phyloP scores from a whole-genome alignment of 1,140 invertebrate genomes.

The Proales similis region DNA sequence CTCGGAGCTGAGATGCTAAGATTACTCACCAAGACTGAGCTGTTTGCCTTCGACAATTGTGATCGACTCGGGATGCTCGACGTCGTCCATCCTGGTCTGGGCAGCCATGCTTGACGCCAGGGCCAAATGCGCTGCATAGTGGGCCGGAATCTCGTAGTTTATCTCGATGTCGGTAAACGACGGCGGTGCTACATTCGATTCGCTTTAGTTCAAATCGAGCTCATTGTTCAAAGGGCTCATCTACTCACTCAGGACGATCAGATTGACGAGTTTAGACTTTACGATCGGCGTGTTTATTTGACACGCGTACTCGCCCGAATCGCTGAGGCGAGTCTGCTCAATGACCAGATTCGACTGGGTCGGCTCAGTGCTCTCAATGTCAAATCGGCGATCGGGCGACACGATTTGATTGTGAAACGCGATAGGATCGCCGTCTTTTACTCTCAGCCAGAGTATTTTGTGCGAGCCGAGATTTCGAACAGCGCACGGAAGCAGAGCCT shows the following conservation, averaged over 20 bases:
- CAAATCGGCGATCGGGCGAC: slow-evolving; percentile 12
- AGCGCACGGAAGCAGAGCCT: slow-evolving; percentile 7
- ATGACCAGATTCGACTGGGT: slow-evolving; percentile 23
- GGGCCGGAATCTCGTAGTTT: slow-evolving; percentile 5
- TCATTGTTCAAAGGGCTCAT: too few species aligned
- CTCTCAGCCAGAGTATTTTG: slow-evolving; percentile 20
- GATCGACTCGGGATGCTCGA: slow-evolving; percentile 18
- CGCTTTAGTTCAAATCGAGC: too few species aligned
- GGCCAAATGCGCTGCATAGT: slow-evolving; percentile 2
- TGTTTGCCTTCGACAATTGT: slow-evolving; percentile 31
- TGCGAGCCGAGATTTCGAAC: slow-evolving; percentile 12
- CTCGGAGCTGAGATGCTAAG: too few species aligned
- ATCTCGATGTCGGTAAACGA: slow-evolving; percentile 21
- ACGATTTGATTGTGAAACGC: slow-evolving; percentile 24
- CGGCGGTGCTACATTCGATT: slow-evolving; percentile 13
- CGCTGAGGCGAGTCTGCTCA: not conserved
- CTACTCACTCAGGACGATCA: slow-evolving; percentile 34
- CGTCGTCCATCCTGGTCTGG: not conserved
- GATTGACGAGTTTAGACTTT: slow-evolving; percentile 31
- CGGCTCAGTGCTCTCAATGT: not conserved
- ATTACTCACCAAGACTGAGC: slow-evolving; percentile 5
- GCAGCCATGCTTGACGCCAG: not conserved
- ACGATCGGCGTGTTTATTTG: slow-evolving; percentile 27
- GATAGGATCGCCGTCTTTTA: slow-evolving; percentile 29
- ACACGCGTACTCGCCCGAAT: slow-evolving; percentile 33